A percentile compares a stretch with the other conserved stretches of the same genome.
These are phyloP conservation scores for Rhadinocentrus ornatus DNA, from an alignment of 2,797 vertebrate species.

Conservation along the genomic window DNA sequence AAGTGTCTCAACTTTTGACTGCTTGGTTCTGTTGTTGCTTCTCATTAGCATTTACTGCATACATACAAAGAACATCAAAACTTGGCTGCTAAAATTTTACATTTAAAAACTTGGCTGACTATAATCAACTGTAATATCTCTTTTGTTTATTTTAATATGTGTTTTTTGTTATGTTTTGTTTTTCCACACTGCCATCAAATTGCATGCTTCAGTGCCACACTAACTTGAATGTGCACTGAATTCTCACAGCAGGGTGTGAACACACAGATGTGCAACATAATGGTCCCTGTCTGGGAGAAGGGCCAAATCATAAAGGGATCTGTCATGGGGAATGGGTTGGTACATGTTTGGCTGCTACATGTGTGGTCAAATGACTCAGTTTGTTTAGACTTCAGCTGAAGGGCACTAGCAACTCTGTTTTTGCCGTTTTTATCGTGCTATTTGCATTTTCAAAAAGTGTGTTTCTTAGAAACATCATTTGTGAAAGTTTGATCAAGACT, in stretches of 20 bases:
- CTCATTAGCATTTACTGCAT: constrained; percentile 7
- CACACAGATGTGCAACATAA: constrained; percentile 35
- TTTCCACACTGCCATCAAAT: constrained; percentile 22
- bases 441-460: constrained; percentile 16
- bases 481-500: constrained; percentile 20
- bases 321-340: constrained; percentile 34
- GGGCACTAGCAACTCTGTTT: not conserved
- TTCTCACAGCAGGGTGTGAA: constrained; percentile 30
- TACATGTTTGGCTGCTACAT: constrained; percentile 11
- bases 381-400: constrained; percentile 13
- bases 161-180: not conserved
- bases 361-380: constrained; percentile 12
- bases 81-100: constrained; percentile 14
- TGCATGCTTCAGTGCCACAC: constrained; percentile 15
- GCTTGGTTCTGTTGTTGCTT: constrained; percentile 6
- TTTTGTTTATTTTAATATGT: not conserved
- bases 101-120: constrained; percentile 22
- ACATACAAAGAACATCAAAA: constrained; percentile 20
- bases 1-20: constrained; percentile 6
- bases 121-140: constrained; percentile 21
- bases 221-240: constrained; percentile 35
- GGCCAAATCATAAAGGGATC: constrained; percentile 29
- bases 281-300: constrained; percentile 18
- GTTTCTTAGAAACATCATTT: constrained; percentile 3
- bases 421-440: not conserved